Percentiles rank a stretch among this genome's conserved stretches.
phyloP scores from a whole-genome alignment of 2,888 invertebrate species.

The Himalopsyche tibetana region DNA sequence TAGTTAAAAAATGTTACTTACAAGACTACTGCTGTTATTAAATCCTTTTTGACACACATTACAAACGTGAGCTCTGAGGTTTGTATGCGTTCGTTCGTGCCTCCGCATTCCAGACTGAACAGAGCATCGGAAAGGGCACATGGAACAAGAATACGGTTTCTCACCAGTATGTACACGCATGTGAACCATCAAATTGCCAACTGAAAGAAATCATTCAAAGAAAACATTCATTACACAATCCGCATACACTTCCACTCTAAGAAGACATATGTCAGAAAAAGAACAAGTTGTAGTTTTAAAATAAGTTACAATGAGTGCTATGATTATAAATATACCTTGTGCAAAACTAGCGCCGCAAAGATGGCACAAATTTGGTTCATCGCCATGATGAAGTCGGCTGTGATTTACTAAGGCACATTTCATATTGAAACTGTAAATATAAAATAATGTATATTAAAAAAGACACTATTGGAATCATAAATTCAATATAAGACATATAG shows the following conservation, averaged over 20 bases:
- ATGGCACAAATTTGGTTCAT: slow-evolving; percentile 72
- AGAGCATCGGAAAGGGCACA: slow-evolving; percentile 71
- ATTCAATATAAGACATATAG: too few species aligned
- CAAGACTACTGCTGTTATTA: slow-evolving; percentile 71
- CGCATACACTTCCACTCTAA: too few species aligned
- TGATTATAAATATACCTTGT: slow-evolving; percentile 68
- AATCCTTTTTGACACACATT: slow-evolving; percentile 71
- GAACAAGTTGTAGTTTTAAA: too few species aligned
- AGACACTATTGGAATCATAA: too few species aligned
- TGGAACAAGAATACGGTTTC: slow-evolving; percentile 71
- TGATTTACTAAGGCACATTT: slow-evolving; percentile 72
- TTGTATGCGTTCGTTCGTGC: slow-evolving; percentile 71
- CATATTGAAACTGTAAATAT: slow-evolving; percentile 72
- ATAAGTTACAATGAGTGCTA: too few species aligned
- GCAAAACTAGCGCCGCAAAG: slow-evolving; percentile 73
- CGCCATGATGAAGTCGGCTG: slow-evolving; percentile 71
- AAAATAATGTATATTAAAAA: background rate
- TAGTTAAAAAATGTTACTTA: slow-evolving; percentile 65
- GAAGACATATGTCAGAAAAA: too few species aligned
- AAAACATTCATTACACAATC: background rate
- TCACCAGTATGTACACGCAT: slow-evolving; percentile 72
- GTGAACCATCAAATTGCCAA: slow-evolving; percentile 72
- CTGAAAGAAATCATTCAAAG: slow-evolving; percentile 67
- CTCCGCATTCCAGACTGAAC: slow-evolving; percentile 71
- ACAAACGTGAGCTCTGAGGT: slow-evolving; percentile 69